These are phyloP conservation scores for Hymenopus coronatus DNA, from an alignment of 2,888 invertebrate species.

Conservation along the genomic window DNA sequence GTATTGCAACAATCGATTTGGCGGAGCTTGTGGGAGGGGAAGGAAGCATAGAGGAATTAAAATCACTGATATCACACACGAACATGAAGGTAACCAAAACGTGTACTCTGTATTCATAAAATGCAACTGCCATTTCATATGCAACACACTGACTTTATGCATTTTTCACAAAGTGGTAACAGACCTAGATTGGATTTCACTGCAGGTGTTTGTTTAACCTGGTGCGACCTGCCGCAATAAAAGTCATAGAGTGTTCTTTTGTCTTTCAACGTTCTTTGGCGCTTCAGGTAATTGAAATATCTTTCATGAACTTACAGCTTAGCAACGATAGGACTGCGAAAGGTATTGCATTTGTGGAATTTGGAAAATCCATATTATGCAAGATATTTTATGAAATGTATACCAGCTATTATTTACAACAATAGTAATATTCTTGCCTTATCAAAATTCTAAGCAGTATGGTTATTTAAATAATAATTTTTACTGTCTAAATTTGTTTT, in stretches of 20 bases:
- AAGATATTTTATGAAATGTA: too few species aligned
- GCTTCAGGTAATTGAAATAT: background rate
- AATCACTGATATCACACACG: background rate
- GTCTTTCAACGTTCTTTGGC: background rate
- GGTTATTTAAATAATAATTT: too few species aligned
- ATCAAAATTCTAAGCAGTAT: too few species aligned
- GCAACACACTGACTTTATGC: background rate
- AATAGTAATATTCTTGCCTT: too few species aligned
- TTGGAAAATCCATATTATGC: too few species aligned
- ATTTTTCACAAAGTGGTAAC: background rate
- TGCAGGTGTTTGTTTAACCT: background rate
- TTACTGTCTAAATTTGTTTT: too few species aligned
- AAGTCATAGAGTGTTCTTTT: too few species aligned
- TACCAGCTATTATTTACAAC: too few species aligned
- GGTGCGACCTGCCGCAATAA: background rate
- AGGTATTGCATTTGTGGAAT: too few species aligned
- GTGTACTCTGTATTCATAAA: background rate
- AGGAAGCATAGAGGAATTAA: background rate
- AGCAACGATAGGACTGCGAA: too few species aligned
- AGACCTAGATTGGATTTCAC: background rate
- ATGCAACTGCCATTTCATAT: background rate
- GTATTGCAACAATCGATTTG: background rate
- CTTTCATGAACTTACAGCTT: too few species aligned
- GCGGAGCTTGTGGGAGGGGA: background rate
- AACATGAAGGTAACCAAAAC: background rate